These are phyloP conservation scores for Tragelaphus buxtoni DNA, from an alignment of 2,113 vertebrate genomes.

Conservation along the genomic window DNA sequence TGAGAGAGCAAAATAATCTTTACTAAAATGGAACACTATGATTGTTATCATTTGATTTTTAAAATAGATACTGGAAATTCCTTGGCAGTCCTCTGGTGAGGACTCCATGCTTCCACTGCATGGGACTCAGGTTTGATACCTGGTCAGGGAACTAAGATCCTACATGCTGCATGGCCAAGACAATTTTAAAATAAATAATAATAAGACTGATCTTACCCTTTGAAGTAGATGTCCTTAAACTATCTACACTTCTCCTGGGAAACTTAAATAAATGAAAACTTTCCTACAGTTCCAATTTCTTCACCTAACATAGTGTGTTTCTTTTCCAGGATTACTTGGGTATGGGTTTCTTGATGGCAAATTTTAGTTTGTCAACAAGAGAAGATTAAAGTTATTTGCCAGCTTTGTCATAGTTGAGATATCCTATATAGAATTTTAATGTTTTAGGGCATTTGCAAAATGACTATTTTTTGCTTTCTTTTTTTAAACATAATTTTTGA, in stretches of 20 bases:
- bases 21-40: background rate
- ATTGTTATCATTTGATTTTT: background rate
- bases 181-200: background rate
- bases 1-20: background rate
- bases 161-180: background rate
- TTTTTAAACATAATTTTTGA: background rate
- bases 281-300: background rate
- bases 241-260: background rate
- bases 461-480: background rate
- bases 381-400: background rate
- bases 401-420: background rate
- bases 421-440: background rate
- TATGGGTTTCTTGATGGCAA: background rate
- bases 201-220: background rate
- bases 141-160: background rate
- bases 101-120: background rate
- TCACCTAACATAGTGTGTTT: background rate
- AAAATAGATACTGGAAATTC: background rate
- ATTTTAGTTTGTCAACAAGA: background rate
- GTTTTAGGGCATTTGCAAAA: background rate
- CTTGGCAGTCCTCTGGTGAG: background rate
- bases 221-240: background rate
- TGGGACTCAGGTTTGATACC: background rate
- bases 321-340: background rate
- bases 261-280: background rate